Conservation (phyloP, 2,113 vertebrate species). For the Amphiprion ocellaris region DNA sequence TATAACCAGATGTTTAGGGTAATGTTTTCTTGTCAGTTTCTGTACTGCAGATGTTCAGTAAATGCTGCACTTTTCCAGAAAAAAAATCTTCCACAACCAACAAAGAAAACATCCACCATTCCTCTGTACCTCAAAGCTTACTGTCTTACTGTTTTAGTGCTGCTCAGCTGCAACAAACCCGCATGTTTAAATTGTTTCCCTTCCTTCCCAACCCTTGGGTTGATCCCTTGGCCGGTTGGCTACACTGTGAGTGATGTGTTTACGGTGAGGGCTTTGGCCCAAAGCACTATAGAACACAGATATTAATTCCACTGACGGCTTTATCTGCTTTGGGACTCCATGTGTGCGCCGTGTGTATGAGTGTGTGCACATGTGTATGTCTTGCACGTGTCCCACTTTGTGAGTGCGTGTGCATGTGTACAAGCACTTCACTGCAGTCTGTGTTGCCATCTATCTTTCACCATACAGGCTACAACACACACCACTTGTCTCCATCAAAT, state of each 20-base stretch:
- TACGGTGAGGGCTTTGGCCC: slow-evolving; percentile 56
- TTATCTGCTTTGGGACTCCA: slow-evolving; percentile 67
- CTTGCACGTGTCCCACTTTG: slow-evolving; percentile 18
- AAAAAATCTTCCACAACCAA: not conserved
- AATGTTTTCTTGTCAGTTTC: not conserved
- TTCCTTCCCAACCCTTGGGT: slow-evolving; percentile 27
- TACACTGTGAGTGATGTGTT: slow-evolving; percentile 75
- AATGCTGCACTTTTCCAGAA: not conserved
- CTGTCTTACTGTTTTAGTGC: slow-evolving; percentile 21
- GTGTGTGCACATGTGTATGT: slow-evolving; percentile 32
- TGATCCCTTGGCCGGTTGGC: slow-evolving; percentile 59
- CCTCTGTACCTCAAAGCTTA: not conserved
- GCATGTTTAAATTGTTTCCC: slow-evolving; percentile 25
- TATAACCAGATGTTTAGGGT: not conserved
- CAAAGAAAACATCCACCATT: not conserved
- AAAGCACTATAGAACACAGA: slow-evolving; percentile 57
- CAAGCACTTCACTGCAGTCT: slow-evolving; percentile 26
- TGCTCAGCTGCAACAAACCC: slow-evolving; percentile 25
- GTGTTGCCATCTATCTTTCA: slow-evolving; percentile 62
- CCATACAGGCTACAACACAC: slow-evolving; percentile 32
- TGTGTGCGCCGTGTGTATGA: slow-evolving; percentile 34
- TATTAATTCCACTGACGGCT: slow-evolving; percentile 71
- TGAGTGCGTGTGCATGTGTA: slow-evolving; percentile 13
- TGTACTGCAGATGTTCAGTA: not conserved
- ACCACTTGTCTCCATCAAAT: slow-evolving; percentile 71